Evolutionary conservation across 2,797 vertebrate species (phyloP), one percentile per base, ranked within the genome.

Genomic region (Gymnoscopelus braueri): DNA sequence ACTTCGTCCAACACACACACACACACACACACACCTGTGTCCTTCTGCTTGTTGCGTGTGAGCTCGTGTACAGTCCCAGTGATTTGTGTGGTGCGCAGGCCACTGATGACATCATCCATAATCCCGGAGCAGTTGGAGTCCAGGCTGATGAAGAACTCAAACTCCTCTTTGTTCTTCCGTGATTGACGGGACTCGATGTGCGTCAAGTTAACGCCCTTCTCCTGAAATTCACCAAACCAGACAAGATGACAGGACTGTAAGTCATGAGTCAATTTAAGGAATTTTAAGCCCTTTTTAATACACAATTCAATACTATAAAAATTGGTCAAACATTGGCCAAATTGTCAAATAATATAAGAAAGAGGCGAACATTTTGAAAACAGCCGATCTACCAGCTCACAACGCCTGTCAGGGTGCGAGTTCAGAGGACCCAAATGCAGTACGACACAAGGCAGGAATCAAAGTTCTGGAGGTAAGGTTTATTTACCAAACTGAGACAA

Each of bases 181-280:
- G 97, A 98, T 12, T 97, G 96, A 60, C 97, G 95, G 3, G 98
- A 99, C 87, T 99, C 98, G 10, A 99, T 99, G 89, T 99, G 97
- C 3, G 87, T 98, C 91, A 99, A 86, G 82, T 96, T 99, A 90
- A 99, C 94, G 39, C 92, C 96, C 50, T 97, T 98, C 35, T 97
- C 96, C 98, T 99, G 64, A 8, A 15, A 85, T 32, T 84, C 51
- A 73, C 1, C 72, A 39, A 65, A 58, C 50, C 32, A 62, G n/a
- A 11, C 24, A 7, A 44, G 12, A n/a, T 7, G 10, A 24, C 10
- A 59, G 4, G 3, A 26, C 14, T 15, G 11, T n/a, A 8, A 5
- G 12, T n/a, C 7, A 48, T 29, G n/a, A n/a, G n/a, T n/a, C n/a
- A n/a, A n/a, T n/a, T n/a, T n/a, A n/a, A n/a, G n/a, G n/a, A n/a